phyloP scores from a whole-genome alignment of 2,797 vertebrate species.

The Coranthus polyacanthus region DNA sequence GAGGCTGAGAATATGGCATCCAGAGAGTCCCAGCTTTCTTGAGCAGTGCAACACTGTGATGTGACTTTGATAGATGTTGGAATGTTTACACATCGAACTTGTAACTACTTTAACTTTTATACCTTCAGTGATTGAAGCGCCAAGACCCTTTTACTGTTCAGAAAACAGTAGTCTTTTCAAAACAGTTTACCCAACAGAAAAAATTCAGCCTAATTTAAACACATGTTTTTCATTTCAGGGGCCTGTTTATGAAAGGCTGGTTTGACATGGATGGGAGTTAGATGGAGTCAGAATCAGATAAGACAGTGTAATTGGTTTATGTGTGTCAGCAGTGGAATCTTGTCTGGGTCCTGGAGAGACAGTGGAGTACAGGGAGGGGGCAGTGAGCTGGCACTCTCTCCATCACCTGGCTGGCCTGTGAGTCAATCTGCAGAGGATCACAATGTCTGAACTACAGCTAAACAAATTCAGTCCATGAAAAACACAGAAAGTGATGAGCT shows the following conservation, averaged over 20 bases:
- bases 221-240: slow-evolving; percentile 79
- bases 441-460: slow-evolving; percentile 45
- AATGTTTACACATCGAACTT: slow-evolving; percentile 31
- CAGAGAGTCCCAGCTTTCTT: slow-evolving; percentile 48
- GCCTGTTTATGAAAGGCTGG: slow-evolving; percentile 72
- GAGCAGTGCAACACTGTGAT: slow-evolving; percentile 43
- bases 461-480: slow-evolving; percentile 39
- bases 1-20: slow-evolving; percentile 74
- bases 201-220: slow-evolving; percentile 74
- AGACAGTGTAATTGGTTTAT: slow-evolving; percentile 84
- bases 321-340: slow-evolving; percentile 83
- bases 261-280: slow-evolving; percentile 79
- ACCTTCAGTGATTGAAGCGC: slow-evolving; percentile 40
- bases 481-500: slow-evolving; percentile 51
- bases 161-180: slow-evolving; percentile 72
- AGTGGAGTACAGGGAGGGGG: slow-evolving; percentile 51
- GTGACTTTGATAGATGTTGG: slow-evolving; percentile 50
- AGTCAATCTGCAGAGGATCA: slow-evolving; percentile 61
- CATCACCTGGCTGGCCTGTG: slow-evolving; percentile 74
- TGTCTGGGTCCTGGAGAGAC: slow-evolving; percentile 73
- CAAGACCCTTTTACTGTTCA: slow-evolving; percentile 16
- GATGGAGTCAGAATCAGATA: slow-evolving; percentile 81
- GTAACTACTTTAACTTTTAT: slow-evolving; percentile 44
- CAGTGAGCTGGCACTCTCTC: slow-evolving; percentile 68
- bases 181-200: slow-evolving; percentile 71